Percentiles rank a stretch among this genome's conserved stretches.
These are phyloP conservation scores for Stegostoma tigrinum DNA, from an alignment of 2,113 vertebrate species.

Conservation along the genomic window DNA sequence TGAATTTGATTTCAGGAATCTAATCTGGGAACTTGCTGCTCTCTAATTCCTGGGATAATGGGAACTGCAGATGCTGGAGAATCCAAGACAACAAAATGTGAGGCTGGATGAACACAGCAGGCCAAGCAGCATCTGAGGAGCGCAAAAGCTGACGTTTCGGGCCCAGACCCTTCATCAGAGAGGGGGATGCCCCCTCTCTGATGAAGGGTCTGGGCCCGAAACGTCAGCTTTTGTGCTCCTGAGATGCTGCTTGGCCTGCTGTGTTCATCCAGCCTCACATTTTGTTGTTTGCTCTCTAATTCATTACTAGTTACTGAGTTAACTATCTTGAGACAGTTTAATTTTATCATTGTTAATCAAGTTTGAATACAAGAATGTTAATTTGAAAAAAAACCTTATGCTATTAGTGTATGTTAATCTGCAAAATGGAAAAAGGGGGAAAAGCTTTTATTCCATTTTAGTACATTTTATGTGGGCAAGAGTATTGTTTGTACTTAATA, in stretches of 20 bases:
- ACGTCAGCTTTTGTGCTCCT: too few relatives aligned
- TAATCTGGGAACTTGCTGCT: neutral
- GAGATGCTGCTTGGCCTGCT: too few relatives aligned
- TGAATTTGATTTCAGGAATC: neutral
- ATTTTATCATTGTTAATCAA: neutral
- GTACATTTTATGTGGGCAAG: neutral
- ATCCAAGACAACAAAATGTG: too few relatives aligned
- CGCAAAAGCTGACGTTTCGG: too few relatives aligned
- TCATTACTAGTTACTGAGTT: neutral
- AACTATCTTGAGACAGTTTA: neutral
- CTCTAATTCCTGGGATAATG: neutral
- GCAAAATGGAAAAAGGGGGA: neutral
- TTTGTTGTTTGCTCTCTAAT: neutral
- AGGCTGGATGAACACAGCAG: too few relatives aligned
- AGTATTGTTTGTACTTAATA: constrained; percentile 42
- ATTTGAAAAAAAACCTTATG: neutral
- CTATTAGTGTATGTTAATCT: neutral
- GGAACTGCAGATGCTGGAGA: too few relatives aligned
- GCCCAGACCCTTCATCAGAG: too few relatives aligned
- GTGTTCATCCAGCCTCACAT: too few relatives aligned
- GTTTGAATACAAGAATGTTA: neutral
- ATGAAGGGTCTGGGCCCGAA: too few relatives aligned
- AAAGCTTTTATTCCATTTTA: constrained; percentile 13
- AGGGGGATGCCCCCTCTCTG: too few relatives aligned
- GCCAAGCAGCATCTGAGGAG: too few relatives aligned